Percentiles rank a stretch among this genome's conserved stretches.
Conservation (phyloP, 2,797 vertebrate species). For the Rhincodon typus region DNA sequence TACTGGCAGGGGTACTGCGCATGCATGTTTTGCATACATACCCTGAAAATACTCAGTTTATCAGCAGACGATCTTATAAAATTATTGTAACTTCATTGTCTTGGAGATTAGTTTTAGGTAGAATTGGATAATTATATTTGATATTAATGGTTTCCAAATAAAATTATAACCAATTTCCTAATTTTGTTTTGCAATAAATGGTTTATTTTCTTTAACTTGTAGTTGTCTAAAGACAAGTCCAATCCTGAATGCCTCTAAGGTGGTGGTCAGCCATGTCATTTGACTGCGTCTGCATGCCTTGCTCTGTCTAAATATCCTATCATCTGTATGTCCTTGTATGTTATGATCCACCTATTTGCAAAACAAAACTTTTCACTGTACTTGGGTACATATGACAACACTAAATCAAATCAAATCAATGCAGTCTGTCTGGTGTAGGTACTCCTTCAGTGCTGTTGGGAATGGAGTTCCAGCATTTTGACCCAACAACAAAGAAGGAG, state of each 20-base stretch:
- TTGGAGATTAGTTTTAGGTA: neutral
- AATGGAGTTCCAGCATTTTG: neutral
- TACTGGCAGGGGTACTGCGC: no score
- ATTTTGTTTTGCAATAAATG: neutral
- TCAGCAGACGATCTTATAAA: no score
- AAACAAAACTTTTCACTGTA: no score
- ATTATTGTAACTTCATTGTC: neutral
- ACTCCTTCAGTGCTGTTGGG: neutral
- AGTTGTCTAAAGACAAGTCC: no score
- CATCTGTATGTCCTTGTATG: no score
- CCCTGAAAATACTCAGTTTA: no score
- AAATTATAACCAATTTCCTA: no score
- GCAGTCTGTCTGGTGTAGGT: neutral
- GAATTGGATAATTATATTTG: neutral
- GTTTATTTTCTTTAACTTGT: neutral
- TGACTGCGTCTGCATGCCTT: no score
- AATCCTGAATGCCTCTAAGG: neutral
- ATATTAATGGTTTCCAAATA: neutral
- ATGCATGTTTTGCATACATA: no score
- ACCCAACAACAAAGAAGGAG: neutral
- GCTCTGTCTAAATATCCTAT: no score
- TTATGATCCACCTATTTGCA: no score
- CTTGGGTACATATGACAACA: no score
- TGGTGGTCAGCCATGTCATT: neutral
- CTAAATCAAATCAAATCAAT: neutral